A percentile compares a stretch with the other conserved stretches of the same genome.
Conservation (phyloP, 2,113 vertebrate species). For the Copsychus sechellarum region DNA sequence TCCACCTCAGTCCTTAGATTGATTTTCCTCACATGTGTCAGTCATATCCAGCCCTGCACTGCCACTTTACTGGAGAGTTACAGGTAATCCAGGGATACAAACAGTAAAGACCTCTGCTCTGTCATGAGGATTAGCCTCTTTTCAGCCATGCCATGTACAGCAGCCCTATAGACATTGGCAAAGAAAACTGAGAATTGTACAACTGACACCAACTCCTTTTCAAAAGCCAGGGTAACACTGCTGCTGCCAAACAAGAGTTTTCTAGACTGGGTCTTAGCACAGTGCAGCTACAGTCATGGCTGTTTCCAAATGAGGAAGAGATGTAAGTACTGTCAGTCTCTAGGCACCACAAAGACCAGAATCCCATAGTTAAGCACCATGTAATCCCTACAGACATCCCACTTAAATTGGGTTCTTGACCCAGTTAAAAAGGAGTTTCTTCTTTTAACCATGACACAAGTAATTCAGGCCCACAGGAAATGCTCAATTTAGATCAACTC, state of each 20-base stretch:
- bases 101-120: neutral
- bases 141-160: neutral
- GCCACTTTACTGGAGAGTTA: neutral
- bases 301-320: neutral
- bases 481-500: conserved; percentile 9
- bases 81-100: neutral
- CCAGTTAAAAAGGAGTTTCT: conserved; percentile 46
- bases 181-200: neutral
- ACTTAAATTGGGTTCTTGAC: conserved; percentile 43
- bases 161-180: neutral
- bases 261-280: neutral
- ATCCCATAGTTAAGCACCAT: neutral
- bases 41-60: neutral
- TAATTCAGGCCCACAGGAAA: conserved; percentile 28
- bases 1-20: neutral
- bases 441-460: conserved; percentile 9
- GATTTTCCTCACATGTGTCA: neutral
- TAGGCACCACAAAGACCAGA: neutral
- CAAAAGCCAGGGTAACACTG: neutral
- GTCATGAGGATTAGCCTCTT: neutral
- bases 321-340: neutral
- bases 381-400: conserved; percentile 38
- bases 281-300: neutral
- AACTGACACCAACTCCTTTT: neutral
- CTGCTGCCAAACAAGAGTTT: neutral